Conservation (phyloP, 2,113 vertebrate species). For the Suncus etruscus region DNA sequence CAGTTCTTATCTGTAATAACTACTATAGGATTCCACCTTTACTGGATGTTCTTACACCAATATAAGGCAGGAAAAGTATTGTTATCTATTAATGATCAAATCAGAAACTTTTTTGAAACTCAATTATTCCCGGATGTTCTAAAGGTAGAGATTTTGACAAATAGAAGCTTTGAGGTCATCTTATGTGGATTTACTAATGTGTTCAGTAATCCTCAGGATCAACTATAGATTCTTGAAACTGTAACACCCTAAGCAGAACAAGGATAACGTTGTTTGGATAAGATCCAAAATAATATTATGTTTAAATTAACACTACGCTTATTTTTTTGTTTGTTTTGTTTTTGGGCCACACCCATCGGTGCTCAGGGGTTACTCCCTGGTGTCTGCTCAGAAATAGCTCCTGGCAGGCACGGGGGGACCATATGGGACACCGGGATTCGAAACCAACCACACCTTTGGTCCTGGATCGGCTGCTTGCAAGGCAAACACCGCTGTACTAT, state of each 20-base stretch:
- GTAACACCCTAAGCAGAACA: background rate
- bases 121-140: slow-evolving; percentile 7
- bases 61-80: slow-evolving; percentile 44
- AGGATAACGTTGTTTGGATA: background rate
- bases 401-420: too few relatives aligned
- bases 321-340: too few relatives aligned
- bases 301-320: background rate
- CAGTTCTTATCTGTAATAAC: slow-evolving; percentile 38
- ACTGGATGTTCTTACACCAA: slow-evolving; percentile 8
- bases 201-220: background rate
- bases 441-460: too few relatives aligned
- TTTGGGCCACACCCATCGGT: too few relatives aligned
- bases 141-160: slow-evolving; percentile 18
- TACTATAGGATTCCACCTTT: slow-evolving; percentile 55
- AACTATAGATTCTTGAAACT: background rate
- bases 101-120: slow-evolving; percentile 25
- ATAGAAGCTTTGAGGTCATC: slow-evolving; percentile 32
- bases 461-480: too few relatives aligned
- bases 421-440: too few relatives aligned
- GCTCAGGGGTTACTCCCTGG: too few relatives aligned
- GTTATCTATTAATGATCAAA: slow-evolving; percentile 36
- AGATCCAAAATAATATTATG: background rate
- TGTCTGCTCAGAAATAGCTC: too few relatives aligned
- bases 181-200: background rate
- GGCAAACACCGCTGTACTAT: too few relatives aligned